Conservation (phyloP, 1,140 invertebrate genomes). For the Dicyema japonicum region DNA sequence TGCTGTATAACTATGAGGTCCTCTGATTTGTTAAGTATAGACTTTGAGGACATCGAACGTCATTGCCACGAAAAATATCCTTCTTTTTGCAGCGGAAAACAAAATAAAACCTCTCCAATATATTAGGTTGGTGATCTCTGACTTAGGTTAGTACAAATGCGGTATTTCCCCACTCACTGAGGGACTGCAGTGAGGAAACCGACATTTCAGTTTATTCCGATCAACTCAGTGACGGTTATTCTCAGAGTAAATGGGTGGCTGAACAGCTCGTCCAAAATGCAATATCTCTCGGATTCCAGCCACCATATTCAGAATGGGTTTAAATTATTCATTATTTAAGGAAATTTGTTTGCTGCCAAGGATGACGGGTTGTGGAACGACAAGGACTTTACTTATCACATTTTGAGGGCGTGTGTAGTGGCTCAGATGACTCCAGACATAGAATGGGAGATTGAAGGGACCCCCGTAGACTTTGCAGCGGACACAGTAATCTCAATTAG, state of each 20-base stretch:
- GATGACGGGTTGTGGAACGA: slow-evolving; percentile 18
- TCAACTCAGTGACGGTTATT: slow-evolving; percentile 20
- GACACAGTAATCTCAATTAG: slow-evolving; percentile 16
- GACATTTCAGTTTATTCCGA: slow-evolving; percentile 10
- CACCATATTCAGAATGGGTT: slow-evolving; percentile 22
- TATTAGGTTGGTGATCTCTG: slow-evolving; percentile 11
- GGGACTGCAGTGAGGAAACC: slow-evolving; percentile 15
- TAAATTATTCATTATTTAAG: slow-evolving; percentile 7
- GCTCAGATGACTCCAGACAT: slow-evolving; percentile 16
- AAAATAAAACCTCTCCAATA: slow-evolving; percentile 24
- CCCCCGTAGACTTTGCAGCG: slow-evolving; percentile 23
- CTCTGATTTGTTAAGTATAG: slow-evolving; percentile 4
- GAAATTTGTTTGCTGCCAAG: slow-evolving; percentile 11
- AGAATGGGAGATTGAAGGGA: slow-evolving; percentile 23
- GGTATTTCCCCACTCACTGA: slow-evolving; percentile 18
- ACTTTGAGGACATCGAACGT: slow-evolving; percentile 23
- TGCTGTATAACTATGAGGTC: slow-evolving; percentile 23
- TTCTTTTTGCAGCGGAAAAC: slow-evolving; percentile 20
- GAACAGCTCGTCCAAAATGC: slow-evolving; percentile 21
- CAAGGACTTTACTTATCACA: slow-evolving; percentile 22
- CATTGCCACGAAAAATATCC: slow-evolving; percentile 21
- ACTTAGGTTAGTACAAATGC: slow-evolving; percentile 16
- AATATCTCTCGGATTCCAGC: slow-evolving; percentile 17
- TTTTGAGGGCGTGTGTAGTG: slow-evolving; percentile 18
- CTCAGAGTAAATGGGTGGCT: slow-evolving; percentile 24